Evolutionary conservation across 2,888 invertebrate species (phyloP).

Genomic region (Cerastoderma edule): DNA sequence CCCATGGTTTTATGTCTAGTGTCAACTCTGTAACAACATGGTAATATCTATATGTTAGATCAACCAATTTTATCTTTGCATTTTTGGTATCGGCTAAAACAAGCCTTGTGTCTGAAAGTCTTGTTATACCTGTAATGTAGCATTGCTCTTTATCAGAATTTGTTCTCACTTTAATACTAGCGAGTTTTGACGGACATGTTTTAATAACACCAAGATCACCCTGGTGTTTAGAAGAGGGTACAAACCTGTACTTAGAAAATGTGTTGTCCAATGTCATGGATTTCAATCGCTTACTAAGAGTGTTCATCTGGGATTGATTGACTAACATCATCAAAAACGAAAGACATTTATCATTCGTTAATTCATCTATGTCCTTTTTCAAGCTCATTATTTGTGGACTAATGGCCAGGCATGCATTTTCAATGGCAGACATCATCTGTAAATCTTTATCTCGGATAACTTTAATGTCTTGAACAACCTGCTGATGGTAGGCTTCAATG

Average conservation of each 20-base stretch:
- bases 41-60: neutral
- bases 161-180: constrained; percentile 1
- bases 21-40: neutral
- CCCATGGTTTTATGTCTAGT: neutral
- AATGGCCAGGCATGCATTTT: too few relatives aligned
- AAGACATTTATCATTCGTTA: too few relatives aligned
- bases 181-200: constrained; percentile 1
- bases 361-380: too few relatives aligned
- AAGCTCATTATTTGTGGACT: too few relatives aligned
- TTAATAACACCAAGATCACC: neutral
- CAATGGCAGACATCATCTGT: too few relatives aligned
- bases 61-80: constrained; percentile 1
- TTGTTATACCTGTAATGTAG: neutral
- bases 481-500: too few relatives aligned
- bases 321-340: too few relatives aligned
- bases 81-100: neutral
- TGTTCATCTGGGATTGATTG: constrained; percentile 5
- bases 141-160: neutral
- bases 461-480: neutral
- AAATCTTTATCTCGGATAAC: too few relatives aligned
- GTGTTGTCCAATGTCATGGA: neutral
- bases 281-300: neutral
- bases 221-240: neutral
- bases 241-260: neutral
- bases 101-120: neutral